These are phyloP conservation scores for Papilio xuthus DNA, from an alignment of 1,140 invertebrate species.

Conservation along the genomic window DNA sequence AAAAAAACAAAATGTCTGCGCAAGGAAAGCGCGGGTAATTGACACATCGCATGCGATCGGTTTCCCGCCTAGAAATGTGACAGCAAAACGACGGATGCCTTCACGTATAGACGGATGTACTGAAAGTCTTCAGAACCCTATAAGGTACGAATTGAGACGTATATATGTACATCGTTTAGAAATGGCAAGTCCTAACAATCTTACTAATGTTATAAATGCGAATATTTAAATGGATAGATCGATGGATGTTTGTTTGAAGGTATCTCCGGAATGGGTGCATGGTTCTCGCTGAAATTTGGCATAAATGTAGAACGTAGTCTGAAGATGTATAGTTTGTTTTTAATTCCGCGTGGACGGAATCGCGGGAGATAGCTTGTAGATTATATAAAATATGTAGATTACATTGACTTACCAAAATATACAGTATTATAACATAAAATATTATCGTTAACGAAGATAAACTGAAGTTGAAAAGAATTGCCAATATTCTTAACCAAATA, in stretches of 20 bases:
- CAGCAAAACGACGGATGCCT: conserved; percentile 24
- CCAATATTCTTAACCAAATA: neutral
- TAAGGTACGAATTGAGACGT: neutral
- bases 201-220: too few relatives aligned
- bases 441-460: neutral
- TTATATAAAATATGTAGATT: neutral
- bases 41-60: conserved; percentile 28
- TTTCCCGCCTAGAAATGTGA: conserved; percentile 35
- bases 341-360: too few relatives aligned
- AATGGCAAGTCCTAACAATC: neutral
- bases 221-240: too few relatives aligned
- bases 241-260: too few relatives aligned
- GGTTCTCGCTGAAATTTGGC: too few relatives aligned
- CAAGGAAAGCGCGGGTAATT: conserved; percentile 38
- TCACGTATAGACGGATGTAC: conserved; percentile 7
- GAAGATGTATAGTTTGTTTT: too few relatives aligned
- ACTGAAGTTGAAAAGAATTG: neutral
- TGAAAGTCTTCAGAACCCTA: conserved; percentile 14
- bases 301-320: too few relatives aligned
- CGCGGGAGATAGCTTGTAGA: too few relatives aligned
- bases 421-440: neutral
- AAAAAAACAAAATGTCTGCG: conserved; percentile 34
- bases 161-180: neutral
- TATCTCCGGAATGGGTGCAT: too few relatives aligned
- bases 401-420: neutral